These are phyloP conservation scores for Amniataba percoides DNA, from an alignment of 2,797 vertebrate species.

Conservation along the genomic window DNA sequence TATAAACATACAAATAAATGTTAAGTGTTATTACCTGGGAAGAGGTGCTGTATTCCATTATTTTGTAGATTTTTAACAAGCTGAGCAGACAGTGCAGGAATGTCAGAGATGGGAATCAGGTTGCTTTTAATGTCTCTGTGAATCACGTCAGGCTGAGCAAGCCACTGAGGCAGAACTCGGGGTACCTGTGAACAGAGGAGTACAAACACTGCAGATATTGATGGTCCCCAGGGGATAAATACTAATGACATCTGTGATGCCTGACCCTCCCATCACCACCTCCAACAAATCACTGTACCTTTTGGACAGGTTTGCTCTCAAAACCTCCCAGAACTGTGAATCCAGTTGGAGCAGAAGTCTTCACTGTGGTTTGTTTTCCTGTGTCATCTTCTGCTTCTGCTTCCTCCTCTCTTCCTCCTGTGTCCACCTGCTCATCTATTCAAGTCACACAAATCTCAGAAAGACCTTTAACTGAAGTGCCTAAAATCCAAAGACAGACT, in stretches of 20 bases:
- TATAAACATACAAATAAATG: too few relatives aligned
- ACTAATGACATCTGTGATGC: background rate
- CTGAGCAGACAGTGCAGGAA: constrained; percentile 85
- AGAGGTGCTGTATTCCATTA: constrained; percentile 89
- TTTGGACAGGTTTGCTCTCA: constrained; percentile 81
- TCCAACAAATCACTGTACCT: constrained; percentile 80
- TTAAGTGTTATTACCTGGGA: constrained; percentile 87
- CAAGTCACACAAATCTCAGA: constrained; percentile 6
- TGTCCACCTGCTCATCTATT: background rate
- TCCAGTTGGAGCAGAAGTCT: constrained; percentile 49
- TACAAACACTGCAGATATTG: background rate
- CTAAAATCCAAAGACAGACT: constrained; percentile 36
- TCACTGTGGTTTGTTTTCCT: constrained; percentile 26
- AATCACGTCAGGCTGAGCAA: constrained; percentile 89
- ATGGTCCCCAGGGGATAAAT: background rate
- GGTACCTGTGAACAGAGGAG: constrained; percentile 82
- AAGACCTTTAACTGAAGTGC: background rate
- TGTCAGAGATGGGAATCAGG: constrained; percentile 81
- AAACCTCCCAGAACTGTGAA: constrained; percentile 87
- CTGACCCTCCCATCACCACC: accelerated
- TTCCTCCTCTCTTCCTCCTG: constrained; percentile 34
- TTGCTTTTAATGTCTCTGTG: constrained; percentile 88
- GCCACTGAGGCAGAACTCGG: constrained; percentile 92
- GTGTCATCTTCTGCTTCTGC: constrained; percentile 17
- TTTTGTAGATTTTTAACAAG: constrained; percentile 86